phyloP scores from a whole-genome alignment of 2,888 invertebrate genomes.

The Parnassius mnemosyne region DNA sequence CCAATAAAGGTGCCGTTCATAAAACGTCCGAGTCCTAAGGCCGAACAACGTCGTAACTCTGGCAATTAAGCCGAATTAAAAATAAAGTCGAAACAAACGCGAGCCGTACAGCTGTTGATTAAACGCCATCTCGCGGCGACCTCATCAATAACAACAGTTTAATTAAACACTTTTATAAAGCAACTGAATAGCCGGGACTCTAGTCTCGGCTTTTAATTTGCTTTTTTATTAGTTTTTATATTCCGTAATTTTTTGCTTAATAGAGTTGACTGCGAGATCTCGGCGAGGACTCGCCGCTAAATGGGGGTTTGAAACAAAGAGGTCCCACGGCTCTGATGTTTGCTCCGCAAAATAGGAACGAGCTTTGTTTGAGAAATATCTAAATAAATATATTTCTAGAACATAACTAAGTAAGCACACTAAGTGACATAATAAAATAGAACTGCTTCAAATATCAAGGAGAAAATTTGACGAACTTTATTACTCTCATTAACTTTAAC shows the following conservation, averaged over 20 bases:
- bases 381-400: constrained; percentile 22
- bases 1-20: constrained; percentile 60
- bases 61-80: constrained; percentile 76
- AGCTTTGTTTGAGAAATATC: constrained; percentile 24
- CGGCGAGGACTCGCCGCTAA: constrained; percentile 38
- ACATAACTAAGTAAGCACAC: constrained; percentile 23
- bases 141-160: constrained; percentile 79
- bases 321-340: constrained; percentile 34
- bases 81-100: constrained; percentile 67
- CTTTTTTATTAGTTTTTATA: constrained; percentile 55
- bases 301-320: constrained; percentile 51
- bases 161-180: constrained; percentile 78
- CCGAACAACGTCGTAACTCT: constrained; percentile 65
- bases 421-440: not conserved
- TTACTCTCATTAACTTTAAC: too few species aligned
- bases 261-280: constrained; percentile 49
- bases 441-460: too few species aligned
- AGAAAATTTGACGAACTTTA: too few species aligned
- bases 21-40: constrained; percentile 57
- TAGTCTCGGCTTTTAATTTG: constrained; percentile 64
- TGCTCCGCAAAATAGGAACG: constrained; percentile 29
- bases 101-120: constrained; percentile 64
- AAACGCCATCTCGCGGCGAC: constrained; percentile 76
- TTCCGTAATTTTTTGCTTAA: constrained; percentile 55
- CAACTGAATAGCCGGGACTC: constrained; percentile 63